Conservation (phyloP, 2,888 invertebrate species). For the Xylocampa areola region DNA sequence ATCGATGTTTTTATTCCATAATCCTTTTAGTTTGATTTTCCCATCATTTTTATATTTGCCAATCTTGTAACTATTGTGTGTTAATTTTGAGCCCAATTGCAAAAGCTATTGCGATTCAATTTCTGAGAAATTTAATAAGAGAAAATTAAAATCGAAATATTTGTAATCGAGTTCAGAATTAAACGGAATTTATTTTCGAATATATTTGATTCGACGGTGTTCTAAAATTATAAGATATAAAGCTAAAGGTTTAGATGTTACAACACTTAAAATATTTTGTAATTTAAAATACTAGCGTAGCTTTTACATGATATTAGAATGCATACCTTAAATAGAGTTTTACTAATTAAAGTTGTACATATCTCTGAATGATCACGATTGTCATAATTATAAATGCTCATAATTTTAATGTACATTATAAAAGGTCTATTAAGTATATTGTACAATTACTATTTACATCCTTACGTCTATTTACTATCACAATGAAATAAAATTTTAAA, state of each 20-base stretch:
- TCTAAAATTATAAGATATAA: slow-evolving; percentile 43
- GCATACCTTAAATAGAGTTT: slow-evolving; percentile 66
- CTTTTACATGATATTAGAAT: slow-evolving; percentile 77
- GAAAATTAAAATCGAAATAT: neutral
- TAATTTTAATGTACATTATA: slow-evolving; percentile 81
- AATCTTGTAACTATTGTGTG: neutral
- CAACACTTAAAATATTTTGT: slow-evolving; percentile 50
- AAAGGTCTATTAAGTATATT: slow-evolving; percentile 74
- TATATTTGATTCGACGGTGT: slow-evolving; percentile 20
- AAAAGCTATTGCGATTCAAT: neutral
- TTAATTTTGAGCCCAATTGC: slow-evolving; percentile 4
- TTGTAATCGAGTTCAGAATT: slow-evolving; percentile 9
- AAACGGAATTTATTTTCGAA: neutral
- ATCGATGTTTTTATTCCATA: slow-evolving; percentile 42
- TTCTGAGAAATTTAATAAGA: neutral
- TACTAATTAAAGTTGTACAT: slow-evolving; percentile 80
- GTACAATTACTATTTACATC: slow-evolving; percentile 86
- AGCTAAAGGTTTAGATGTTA: slow-evolving; percentile 50
- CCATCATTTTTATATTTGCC: neutral
- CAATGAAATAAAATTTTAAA: slow-evolving; percentile 81
- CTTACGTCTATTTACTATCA: slow-evolving; percentile 87
- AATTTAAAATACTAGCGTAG: slow-evolving; percentile 68
- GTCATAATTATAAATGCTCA: slow-evolving; percentile 81
- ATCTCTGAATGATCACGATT: slow-evolving; percentile 77
- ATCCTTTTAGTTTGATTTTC: slow-evolving; percentile 2